Evolutionary conservation across 2,113 vertebrate species (phyloP).

Genomic region (Heterotis niloticus): DNA sequence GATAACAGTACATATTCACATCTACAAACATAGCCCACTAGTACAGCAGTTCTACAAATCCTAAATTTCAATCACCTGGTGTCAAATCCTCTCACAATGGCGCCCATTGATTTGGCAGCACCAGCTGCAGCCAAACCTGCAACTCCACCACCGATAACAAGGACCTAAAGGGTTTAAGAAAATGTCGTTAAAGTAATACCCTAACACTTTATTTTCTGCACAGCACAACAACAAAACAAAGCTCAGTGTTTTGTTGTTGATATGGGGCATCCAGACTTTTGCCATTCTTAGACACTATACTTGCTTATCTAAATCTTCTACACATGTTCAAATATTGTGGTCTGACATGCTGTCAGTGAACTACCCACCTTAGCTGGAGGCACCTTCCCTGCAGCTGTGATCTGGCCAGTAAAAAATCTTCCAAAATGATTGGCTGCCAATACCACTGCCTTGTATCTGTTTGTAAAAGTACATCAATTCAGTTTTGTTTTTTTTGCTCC

Average conservation of each 20-base stretch:
- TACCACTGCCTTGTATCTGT: slow-evolving; percentile 63
- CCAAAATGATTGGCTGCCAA: slow-evolving; percentile 62
- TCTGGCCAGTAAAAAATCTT: slow-evolving; percentile 66
- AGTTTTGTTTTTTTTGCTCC: not conserved
- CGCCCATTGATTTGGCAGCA: slow-evolving; percentile 75
- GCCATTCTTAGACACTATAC: not conserved
- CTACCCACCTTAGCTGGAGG: slow-evolving; percentile 61
- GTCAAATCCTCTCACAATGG: slow-evolving; percentile 73
- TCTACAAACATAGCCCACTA: slow-evolving; percentile 1
- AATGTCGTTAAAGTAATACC: not conserved
- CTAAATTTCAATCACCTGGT: slow-evolving; percentile 53
- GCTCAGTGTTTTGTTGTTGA: not conserved
- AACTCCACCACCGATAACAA: slow-evolving; percentile 75
- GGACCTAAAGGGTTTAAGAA: slow-evolving; percentile 48
- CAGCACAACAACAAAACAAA: not conserved
- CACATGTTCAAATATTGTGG: too few species aligned
- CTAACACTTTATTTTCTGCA: not conserved
- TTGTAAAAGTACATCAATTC: slow-evolving; percentile 13
- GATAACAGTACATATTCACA: not conserved
- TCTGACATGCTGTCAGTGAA: not conserved
- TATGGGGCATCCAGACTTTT: not conserved
- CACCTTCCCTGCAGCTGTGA: slow-evolving; percentile 65
- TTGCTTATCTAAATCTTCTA: not conserved
- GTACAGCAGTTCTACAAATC: not conserved
- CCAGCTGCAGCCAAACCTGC: slow-evolving; percentile 73